A percentile compares a stretch with the other conserved stretches of the same genome.
phyloP scores from a whole-genome alignment of 2,113 vertebrate genomes.

The Corythornis vintsioides region DNA sequence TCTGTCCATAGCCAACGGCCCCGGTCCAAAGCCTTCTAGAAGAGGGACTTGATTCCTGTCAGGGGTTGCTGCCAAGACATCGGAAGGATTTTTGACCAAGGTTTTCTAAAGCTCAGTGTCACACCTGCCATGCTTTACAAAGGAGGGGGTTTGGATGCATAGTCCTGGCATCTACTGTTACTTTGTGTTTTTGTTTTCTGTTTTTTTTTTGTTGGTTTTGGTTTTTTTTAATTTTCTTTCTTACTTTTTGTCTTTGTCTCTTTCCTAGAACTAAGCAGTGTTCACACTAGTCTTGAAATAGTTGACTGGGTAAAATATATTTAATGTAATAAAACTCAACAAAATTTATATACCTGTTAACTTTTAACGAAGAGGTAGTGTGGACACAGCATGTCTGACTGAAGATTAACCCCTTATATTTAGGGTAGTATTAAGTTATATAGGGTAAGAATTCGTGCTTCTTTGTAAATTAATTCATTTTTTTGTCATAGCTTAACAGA shows the following conservation, averaged over 20 bases:
- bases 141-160: conserved; percentile 82
- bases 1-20: conserved; percentile 78
- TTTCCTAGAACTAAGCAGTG: conserved; percentile 78
- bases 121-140: conserved; percentile 91
- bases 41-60: conserved; percentile 84
- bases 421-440: conserved; percentile 31
- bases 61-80: conserved; percentile 89
- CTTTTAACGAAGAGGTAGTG: conserved; percentile 79
- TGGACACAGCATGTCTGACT: conserved; percentile 82
- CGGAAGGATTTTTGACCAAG: conserved; percentile 99
- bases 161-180: conserved; percentile 76
- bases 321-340: conserved; percentile 64
- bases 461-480: conserved; percentile 59
- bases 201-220: not conserved
- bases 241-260: conserved; percentile 56
- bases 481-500: conserved; percentile 46
- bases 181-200: conserved; percentile 62
- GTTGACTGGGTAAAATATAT: conserved; percentile 70
- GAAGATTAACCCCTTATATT: conserved; percentile 85
- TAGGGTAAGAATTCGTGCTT: conserved; percentile 61
- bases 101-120: conserved; percentile 97
- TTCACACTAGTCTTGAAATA: conserved; percentile 84
- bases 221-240: not conserved
- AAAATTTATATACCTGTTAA: conserved; percentile 74
- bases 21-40: conserved; percentile 85